Evolutionary conservation across 2,888 invertebrate species (phyloP).

Genomic region (Drepana falcataria): DNA sequence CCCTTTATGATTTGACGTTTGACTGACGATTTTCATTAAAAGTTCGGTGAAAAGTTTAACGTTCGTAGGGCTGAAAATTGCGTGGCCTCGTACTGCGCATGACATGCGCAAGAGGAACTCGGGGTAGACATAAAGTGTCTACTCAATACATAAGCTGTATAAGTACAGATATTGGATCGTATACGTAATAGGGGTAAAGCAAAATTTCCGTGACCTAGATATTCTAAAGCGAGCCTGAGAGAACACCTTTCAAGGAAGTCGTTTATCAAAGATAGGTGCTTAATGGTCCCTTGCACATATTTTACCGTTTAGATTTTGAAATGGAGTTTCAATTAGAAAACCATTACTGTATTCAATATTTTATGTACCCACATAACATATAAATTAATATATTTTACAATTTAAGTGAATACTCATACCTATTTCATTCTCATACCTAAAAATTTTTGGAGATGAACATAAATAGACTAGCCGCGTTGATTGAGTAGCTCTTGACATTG

Average conservation of each 20-base stretch:
- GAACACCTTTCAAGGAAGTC: slow-evolving; percentile 23
- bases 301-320: not conserved
- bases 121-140: slow-evolving; percentile 8
- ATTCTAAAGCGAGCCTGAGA: slow-evolving; percentile 30
- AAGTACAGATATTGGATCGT: slow-evolving; percentile 10
- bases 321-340: not conserved
- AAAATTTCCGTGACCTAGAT: slow-evolving; percentile 60
- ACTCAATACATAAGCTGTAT: slow-evolving; percentile 21
- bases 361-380: too few relatives aligned
- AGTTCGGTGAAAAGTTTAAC: slow-evolving; percentile 38
- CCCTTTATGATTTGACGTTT: slow-evolving; percentile 20
- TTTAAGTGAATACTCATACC: too few relatives aligned
- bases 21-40: slow-evolving; percentile 28
- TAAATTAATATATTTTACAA: too few relatives aligned
- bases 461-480: too few relatives aligned
- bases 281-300: slow-evolving; percentile 12
- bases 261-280: slow-evolving; percentile 23
- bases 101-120: slow-evolving; percentile 64
- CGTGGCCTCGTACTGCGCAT: slow-evolving; percentile 48
- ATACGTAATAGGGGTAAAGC: slow-evolving; percentile 36
- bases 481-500: too few relatives aligned
- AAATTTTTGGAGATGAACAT: too few relatives aligned
- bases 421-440: too few relatives aligned
- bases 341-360: not conserved
- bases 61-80: slow-evolving; percentile 35